Evolutionary conservation across 2,113 vertebrate species (phyloP), one percentile per base, ranked within the genome.

Genomic region (Silurus glanis): DNA sequence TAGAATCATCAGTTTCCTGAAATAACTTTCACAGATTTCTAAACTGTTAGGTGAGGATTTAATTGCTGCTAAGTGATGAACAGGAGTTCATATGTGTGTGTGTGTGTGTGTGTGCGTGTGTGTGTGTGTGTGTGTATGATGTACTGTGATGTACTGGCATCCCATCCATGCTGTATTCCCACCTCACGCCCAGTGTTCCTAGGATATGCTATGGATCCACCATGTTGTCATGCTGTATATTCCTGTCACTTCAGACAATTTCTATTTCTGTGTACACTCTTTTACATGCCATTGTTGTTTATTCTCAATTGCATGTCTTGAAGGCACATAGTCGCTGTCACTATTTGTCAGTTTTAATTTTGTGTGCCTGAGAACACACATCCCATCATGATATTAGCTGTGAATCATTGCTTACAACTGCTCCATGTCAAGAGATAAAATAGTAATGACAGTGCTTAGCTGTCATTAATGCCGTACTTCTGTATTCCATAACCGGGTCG

Each of bases 391-490:
- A 80, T 28, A 69, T 47, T 14, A 25, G 14, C 49, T 10, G 28
- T 85, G 62, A 76, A 80, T 69, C 61, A 79, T 13, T 45, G 25
- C 72, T 45, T 85, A 23, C 14, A 25, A 79, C 72, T 85, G 9
- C 45, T 85, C 59, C 49, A n/a, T 80, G 28, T 83, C 61, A 83
- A 47, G 62, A 83, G 72, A 58, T 67, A 21, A 28, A 79, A 64
- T n/a, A 75, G 53, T 78, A 85, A 88, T 88, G 25, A 82, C 69
- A 85, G 64, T 81, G 25, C 55, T 75, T 53, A 79, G 55, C 55
- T 69, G 75, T 85, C 72, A 59, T 76, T 83, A 83, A 83, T 84
- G 85, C 75, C 59, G 72, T 84, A 80, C 64, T 71, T 75, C 71
- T 75, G 45, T 51, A 75, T 51, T 74, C 49, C 19, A 74, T 47